Base-by-base conservation (phyloP, 2,888 invertebrate species). In the Brassicogethes aeneus region DNA sequence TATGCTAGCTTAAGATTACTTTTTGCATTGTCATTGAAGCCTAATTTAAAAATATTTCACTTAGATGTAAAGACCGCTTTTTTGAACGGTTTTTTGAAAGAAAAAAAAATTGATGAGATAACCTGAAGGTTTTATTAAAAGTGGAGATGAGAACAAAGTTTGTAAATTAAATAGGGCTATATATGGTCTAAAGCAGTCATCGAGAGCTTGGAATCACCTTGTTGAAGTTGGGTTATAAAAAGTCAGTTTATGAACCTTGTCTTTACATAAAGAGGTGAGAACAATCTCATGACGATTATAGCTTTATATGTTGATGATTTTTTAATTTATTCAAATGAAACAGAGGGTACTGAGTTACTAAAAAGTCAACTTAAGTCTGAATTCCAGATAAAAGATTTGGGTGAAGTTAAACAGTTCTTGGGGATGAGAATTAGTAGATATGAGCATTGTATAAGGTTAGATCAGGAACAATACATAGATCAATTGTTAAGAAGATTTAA, bases 51-150 rank as follows among this genome's bases (percentile, higher is more conserved):
- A 16, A 41, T 47, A 15, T 37, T 17, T 17, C 45, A 51, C 36
- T 29, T 47, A 14, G 46, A 48, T 35, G 45, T 51, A 16, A 47
- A 37, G 23, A 49, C 45, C 1, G 49, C 45, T 15, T 48, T 51
- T 39, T 37, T 51, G 15, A 47, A 51, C 38, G 51, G 49, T 29
- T 15, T 15, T 13, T 34, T 48, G 10, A 37, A 45, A 23, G 44
- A n/a, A 49, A 40, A 15, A 40, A 7, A 33, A 45, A 35, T 50
- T 34, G 17, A 48, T 48, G 46, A 12, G 23, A 23, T 15, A 30
- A 37, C 48, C 46, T 23, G 50, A 45, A 33, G 43, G 43, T 23
- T 50, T 46, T 23, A 10, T 23, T 7, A 5, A 23, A 23, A 23
- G 10, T 5, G 10, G 10, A 5, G 5, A 5, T 5, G 23, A 23